Percentiles rank a stretch among this genome's conserved stretches.
Evolutionary conservation across 2,888 invertebrate species (phyloP).

Genomic region (Erebia epiphron): DNA sequence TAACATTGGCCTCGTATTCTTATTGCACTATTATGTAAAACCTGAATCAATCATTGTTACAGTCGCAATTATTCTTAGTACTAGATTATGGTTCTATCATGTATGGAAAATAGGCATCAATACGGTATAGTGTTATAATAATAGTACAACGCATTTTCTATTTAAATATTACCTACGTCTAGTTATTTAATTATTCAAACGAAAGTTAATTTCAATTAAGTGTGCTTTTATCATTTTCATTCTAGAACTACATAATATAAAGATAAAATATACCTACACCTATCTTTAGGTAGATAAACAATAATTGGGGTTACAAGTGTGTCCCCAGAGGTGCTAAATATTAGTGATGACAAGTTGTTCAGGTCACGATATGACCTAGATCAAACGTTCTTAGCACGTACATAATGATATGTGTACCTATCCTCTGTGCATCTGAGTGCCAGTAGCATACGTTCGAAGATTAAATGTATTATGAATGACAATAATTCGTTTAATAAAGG

Average conservation of each 20-base stretch:
- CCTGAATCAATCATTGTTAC: no score
- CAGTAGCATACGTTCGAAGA: neutral
- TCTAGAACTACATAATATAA: neutral
- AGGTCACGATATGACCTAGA: slow-evolving; percentile 19
- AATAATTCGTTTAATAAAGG: no score
- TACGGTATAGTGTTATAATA: no score
- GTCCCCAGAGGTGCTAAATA: slow-evolving; percentile 27
- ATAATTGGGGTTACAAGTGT: slow-evolving; percentile 18
- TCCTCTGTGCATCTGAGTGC: neutral
- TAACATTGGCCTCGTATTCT: neutral
- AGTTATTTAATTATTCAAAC: neutral
- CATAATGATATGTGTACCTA: neutral
- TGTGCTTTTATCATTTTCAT: no score
- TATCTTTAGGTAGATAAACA: no score
- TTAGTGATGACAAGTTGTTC: slow-evolving; percentile 23
- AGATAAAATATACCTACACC: no score
- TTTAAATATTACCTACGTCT: no score
- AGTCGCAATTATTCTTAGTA: neutral
- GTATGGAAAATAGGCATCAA: neutral
- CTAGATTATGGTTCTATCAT: neutral
- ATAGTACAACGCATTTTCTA: no score
- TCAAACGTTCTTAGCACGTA: neutral
- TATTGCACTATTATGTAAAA: no score
- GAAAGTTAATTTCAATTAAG: neutral
- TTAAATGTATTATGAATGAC: no score